phyloP scores from a whole-genome alignment of 2,797 vertebrate genomes.

The Pangasius sanitwongsei region DNA sequence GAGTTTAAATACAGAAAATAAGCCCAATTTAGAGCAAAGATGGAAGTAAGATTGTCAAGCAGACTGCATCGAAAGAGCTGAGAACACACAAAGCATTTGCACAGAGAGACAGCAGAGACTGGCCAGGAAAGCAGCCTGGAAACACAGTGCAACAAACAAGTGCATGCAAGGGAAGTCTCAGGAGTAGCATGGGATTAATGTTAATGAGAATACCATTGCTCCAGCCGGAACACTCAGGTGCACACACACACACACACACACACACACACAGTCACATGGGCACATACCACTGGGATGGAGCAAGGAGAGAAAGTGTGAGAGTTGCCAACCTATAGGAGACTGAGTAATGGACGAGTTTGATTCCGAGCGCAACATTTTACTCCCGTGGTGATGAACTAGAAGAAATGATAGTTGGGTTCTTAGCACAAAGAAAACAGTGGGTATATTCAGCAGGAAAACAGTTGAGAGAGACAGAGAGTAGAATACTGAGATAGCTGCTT shows the following conservation, averaged over 20 bases:
- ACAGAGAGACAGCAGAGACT: not conserved
- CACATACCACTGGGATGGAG: conserved; percentile 86
- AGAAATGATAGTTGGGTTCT: conserved; percentile 86
- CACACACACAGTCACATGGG: conserved; percentile 65
- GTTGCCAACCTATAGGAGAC: conserved; percentile 99
- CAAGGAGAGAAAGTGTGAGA: conserved; percentile 89
- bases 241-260: conserved; percentile 15
- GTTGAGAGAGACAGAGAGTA: conserved; percentile 23
- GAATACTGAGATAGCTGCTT: conserved; percentile 50
- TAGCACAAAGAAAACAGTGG: conserved; percentile 81
- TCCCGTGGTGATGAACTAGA: conserved; percentile 99
- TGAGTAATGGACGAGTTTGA: conserved; percentile 99
- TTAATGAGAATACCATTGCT: conserved; percentile 62
- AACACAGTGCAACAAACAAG: conserved; percentile 59
- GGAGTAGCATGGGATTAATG: conserved; percentile 54
- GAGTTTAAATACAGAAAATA: not conserved
- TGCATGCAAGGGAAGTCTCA: conserved; percentile 70
- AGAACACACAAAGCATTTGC: conserved; percentile 28
- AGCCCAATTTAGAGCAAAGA: not conserved
- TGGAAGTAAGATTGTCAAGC: conserved; percentile 40
- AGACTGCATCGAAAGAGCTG: conserved; percentile 33
- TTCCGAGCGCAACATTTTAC: conserved; percentile 99
- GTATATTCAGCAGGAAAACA: conserved; percentile 79
- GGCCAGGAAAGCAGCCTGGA: conserved; percentile 37
- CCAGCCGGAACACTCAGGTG: conserved; percentile 58